Evolutionary conservation across 1,140 invertebrate genomes (phyloP), one percentile per base, ranked within the genome.

Genomic region (Theocolax elegans): DNA sequence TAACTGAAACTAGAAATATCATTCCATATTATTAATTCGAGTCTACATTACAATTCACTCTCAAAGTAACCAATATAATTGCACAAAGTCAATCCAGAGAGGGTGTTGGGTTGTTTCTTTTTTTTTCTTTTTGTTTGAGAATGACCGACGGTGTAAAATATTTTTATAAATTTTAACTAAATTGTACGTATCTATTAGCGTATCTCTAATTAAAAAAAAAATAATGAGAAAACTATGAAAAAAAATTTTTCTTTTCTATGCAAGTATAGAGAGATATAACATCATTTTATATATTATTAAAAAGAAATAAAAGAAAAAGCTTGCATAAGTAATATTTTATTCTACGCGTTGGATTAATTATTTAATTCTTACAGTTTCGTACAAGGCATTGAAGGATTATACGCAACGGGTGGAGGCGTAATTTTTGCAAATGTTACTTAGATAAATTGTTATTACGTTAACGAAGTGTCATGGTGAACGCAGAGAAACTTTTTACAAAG

Each of bases 341-440:
- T 40, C 60, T 60, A 44, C 27, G 25, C 7, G 7, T 59, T 58
- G 59, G 13, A 59, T 1, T 60, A n/a, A 40, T 42, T 19, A 53
- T 27, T 68, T 35, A 63, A 54, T 23, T 69, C 15, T 56, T 63
- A 60, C 23, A 21, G 3, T 46, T 63, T 49, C 19, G 17, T 69
- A 35, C 49, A 44, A 62, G 25, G 4, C n/a, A 58, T 58, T 64
- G 21, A 56, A 64, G n/a, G n/a, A 70, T 70, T 70, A 54, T 64
- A 70, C 35, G 54, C 19, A 48, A 46, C 53, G 60, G n/a, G 68
- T 70, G 60, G 31, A 64, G 42, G 67, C 35, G 58, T 49, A 72
- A 48, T 46, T 68, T 64, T 65, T 69, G 60, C 35, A 59, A 65
- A 65, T 54, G 60, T 69, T 73, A 60, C 13, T 69, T 69, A 66